These are phyloP conservation scores for Hystrix brachyura DNA, from an alignment of 2,113 vertebrate species.

Conservation along the genomic window DNA sequence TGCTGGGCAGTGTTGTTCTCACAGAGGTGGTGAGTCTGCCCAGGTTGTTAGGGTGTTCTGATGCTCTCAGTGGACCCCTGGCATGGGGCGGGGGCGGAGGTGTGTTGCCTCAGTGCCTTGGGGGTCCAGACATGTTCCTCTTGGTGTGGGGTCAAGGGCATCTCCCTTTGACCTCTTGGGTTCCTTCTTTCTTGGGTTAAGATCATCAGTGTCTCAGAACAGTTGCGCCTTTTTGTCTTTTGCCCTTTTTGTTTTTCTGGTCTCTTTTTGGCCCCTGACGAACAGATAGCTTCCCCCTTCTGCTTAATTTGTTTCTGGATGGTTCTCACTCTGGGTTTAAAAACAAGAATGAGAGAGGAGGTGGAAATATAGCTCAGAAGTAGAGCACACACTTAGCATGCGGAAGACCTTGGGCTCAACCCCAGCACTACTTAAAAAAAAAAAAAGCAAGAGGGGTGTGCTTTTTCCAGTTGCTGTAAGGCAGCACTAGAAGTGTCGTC, in stretches of 20 bases:
- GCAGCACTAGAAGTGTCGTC: neutral
- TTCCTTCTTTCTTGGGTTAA: neutral
- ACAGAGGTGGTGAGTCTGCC: too few species aligned
- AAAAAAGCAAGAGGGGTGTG: neutral
- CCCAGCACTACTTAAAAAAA: neutral
- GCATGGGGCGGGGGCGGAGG: neutral
- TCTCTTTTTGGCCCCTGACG: neutral
- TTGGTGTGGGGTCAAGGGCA: neutral
- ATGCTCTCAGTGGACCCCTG: accelerated
- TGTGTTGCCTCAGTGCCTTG: neutral
- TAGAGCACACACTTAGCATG: neutral
- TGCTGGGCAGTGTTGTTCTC: neutral
- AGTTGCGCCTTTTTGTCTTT: neutral
- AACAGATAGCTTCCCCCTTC: neutral
- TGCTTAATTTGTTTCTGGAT: neutral
- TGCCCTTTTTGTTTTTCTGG: neutral
- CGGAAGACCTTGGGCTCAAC: neutral
- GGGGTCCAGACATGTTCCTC: neutral
- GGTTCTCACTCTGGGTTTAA: neutral
- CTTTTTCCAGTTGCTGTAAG: neutral
- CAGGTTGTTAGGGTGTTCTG: neutral
- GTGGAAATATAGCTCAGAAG: neutral
- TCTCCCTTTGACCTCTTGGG: neutral
- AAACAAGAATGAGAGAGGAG: neutral
- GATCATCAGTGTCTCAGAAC: neutral